Evolutionary conservation across 2,797 vertebrate genomes (phyloP), one percentile per base, ranked within the genome.

Genomic region (Vespertilio murinus): DNA sequence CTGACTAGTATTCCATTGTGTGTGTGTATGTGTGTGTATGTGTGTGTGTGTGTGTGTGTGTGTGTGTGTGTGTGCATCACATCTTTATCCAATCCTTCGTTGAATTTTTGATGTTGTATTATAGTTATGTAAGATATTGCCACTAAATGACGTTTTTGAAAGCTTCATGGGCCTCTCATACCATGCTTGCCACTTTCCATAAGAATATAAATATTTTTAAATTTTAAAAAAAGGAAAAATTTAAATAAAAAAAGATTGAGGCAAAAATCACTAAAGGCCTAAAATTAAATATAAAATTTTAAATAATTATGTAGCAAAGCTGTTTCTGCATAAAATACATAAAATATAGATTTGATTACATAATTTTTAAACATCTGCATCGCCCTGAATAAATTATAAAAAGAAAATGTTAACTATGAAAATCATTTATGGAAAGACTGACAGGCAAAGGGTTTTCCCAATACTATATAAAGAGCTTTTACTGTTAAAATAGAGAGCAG

Each of bases 281-380:
- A 64, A 92, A 78, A 91, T 77, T 69, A 87, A 88, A 88, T 25
- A 8, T 9, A 25, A n/a, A 88, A 54, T 61, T 83, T 9, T 71
- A 64, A 82, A 78, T 77, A 77, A 88, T 64, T 64, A 70, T 20
- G 12, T 35, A 78, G 18, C 25, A 92, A 70, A 78, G 49, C 45
- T n/a, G 0, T 75, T 52, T 90, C 61, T 85, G 7, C 3, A 64
- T 79, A 71, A 78, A 89, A 70, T 28, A 14, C 35, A 49, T 20
- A 23, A 78, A 35, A 61, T 47, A 49, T 25, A 78, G 73, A 70
- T 70, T 49, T 52, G 42, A 52, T 64, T 52, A 23, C 35, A 70
- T 61, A 33, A 52, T 42, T 78, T 89, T 30, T 78, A 71, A 89
- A 64, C 17, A 64, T 84, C 52, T 64, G 23, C 17, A 59, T 64